phyloP scores from a whole-genome alignment of 1,140 invertebrate genomes.

The Aphelenchoides besseyi region DNA sequence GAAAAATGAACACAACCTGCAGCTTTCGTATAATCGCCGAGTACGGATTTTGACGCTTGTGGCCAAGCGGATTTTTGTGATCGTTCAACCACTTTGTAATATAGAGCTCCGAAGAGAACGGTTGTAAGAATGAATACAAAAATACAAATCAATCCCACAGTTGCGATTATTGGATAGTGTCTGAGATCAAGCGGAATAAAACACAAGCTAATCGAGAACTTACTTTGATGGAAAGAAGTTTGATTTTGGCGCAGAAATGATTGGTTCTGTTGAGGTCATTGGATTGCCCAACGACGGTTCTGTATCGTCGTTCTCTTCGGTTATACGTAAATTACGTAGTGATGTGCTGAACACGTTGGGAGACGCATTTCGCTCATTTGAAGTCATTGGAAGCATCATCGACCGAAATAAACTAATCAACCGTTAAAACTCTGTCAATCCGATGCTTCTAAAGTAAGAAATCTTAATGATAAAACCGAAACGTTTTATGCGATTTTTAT shows the following conservation, averaged over 20 bases:
- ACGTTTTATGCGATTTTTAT: too few species aligned
- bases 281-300: slow-evolving; percentile 1
- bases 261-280: background rate
- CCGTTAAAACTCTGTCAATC: too few species aligned
- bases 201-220: too few species aligned
- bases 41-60: slow-evolving; percentile 44
- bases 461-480: too few species aligned
- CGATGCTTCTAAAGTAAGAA: too few species aligned
- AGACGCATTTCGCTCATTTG: background rate
- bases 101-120: slow-evolving; percentile 50
- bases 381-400: too few species aligned
- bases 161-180: slow-evolving; percentile 20
- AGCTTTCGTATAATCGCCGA: slow-evolving; percentile 57
- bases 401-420: too few species aligned
- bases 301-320: background rate
- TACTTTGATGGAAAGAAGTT: background rate
- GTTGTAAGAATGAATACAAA: slow-evolving; percentile 41
- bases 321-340: background rate
- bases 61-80: slow-evolving; percentile 53
- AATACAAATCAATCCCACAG: slow-evolving; percentile 34
- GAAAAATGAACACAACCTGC: too few species aligned
- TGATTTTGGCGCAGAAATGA: background rate
- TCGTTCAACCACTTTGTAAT: slow-evolving; percentile 43
- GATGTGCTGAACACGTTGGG: background rate
- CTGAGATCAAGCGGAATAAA: too few species aligned